Evolutionary conservation across 37 sponge, comb jelly and placozoan species (phyloP), one percentile per base, ranked within the genome.

Genomic region (Bolinopsis microptera): DNA sequence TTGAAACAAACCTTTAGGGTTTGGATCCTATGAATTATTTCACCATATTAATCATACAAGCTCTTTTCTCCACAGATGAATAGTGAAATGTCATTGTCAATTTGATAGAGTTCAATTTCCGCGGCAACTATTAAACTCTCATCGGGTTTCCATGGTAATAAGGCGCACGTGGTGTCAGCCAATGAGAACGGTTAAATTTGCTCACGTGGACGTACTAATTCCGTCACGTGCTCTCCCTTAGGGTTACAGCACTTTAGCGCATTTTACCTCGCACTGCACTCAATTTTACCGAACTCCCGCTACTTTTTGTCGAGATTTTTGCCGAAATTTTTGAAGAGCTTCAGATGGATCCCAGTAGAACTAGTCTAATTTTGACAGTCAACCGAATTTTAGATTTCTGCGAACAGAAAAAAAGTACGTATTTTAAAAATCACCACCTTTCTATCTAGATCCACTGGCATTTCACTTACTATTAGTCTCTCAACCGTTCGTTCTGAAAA

Each of bases 371-470:
- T 28, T 27, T 41, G 13, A 86, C 90, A 24, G 90, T 86, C 0
- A 86, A 86, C 61, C 90, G 90, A 2, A 86, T 86, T n/a, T 27
- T 86, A 39, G 90, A 86, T 26, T 86, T 36, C 48, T 86, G 90
- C 39, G 90, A 86, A n/a, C 37, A 24, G 3, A 1, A 27, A 9
- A 28, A 38, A 41, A 86, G 90, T 86, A 40, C 13, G 90, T 86
- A 28, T 48, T 48, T 48, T 48, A 48, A 48, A 48, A 13, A 5
- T 48, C 61, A 48, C 61, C 9, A 48, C 13, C 13, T 48, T 48
- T 48, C 61, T 48, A 48, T 48, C 61, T 48, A 48, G n/a, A n/a
- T n/a, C n/a, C n/a, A n/a, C n/a, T n/a, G n/a, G n/a, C n/a, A n/a
- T n/a, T n/a, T n/a, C n/a, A n/a, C n/a, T n/a, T n/a, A n/a, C n/a